Base-by-base conservation (phyloP, 2,888 invertebrate species). In the Smittia aterrima region DNA sequence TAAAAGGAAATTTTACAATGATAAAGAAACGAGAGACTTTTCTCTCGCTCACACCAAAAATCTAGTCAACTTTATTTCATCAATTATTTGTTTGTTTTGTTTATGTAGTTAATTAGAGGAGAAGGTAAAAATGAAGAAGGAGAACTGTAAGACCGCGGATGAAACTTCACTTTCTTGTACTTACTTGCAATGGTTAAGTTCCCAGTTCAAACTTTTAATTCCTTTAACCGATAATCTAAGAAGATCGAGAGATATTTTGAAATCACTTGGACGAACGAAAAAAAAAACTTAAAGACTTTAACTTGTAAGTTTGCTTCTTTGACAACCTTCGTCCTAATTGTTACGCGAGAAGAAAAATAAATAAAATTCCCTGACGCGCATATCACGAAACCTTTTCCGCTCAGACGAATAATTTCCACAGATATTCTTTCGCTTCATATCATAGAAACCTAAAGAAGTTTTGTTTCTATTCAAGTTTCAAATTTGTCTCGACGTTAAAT, bases 21-120 rank as follows among this genome's bases (percentile, higher is more conserved):
- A 32, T 32, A 32, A 32, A n/a, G n/a, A 32, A 32, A 32, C 32
- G 32, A 9, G 32, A 32, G 11, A n/a, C 47, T 64, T 64, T n/a
- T n/a, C n/a, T 38, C 70, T 25, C 38, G 25, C 22, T 25, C 7
- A 72, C 25, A 64, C n/a, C 20, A 62, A 72, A 72, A 53, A 53
- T 72, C 72, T 72, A 72, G 72, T 72, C 72, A 72, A 72, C 53
- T 71, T 72, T 72, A 58, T 62, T 40, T 58, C 20, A 70, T 22
- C 41, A 58, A 24, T 64, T 71, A 38, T 58, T 72, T 72, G 72
- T 72, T 72, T 72, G 40, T 72, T 58, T 71, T 70, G 53, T 72
- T 72, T 38, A 68, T 47, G 32, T 40, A 7, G 16, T 40, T 71
- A 71, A 71, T 71, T 71, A 53, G 53, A 71, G 22, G 16, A 13